These are phyloP conservation scores for Epizoanthus rinbou DNA, from an alignment of 92 coral and sea anemone species.

Conservation along the genomic window DNA sequence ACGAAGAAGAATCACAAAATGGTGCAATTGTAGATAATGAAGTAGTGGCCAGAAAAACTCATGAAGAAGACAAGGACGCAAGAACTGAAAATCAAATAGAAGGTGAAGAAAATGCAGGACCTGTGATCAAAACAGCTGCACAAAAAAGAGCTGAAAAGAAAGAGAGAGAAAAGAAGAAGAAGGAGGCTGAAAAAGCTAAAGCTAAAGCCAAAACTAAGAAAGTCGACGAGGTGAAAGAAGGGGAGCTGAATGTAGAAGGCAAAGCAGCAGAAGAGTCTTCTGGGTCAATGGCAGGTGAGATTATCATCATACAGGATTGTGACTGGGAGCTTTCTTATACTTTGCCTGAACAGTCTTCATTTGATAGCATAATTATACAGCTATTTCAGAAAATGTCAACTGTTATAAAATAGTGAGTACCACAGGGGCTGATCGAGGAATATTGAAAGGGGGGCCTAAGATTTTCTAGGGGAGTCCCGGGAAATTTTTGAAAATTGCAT, in stretches of 20 bases:
- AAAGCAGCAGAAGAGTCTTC: constrained; percentile 37
- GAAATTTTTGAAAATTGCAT: no score
- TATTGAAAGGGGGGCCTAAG: no score
- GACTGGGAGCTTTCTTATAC: no score
- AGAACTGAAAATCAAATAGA: constrained; percentile 39
- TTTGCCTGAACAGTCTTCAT: background rate
- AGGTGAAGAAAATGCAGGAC: constrained; percentile 55
- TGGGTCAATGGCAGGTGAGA: constrained; percentile 22
- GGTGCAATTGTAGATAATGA: constrained; percentile 41
- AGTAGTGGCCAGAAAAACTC: constrained; percentile 31
- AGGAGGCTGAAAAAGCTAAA: constrained; percentile 86
- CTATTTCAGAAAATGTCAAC: no score
- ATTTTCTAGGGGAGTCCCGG: no score
- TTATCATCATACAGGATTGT: background rate
- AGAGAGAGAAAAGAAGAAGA: constrained; percentile 96
- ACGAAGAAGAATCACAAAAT: constrained; percentile 55
- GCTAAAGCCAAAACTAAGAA: constrained; percentile 71
- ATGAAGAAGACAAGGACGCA: constrained; percentile 45
- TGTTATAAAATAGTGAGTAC: no score
- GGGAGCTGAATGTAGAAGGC: constrained; percentile 36
- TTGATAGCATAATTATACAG: background rate
- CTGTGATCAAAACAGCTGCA: constrained; percentile 90
- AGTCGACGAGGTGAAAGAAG: constrained; percentile 34
- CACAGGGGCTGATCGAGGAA: no score
- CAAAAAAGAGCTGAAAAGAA: constrained; percentile 98